phyloP scores from a whole-genome alignment of 2,888 invertebrate genomes.

The Muschampia plurimacula region DNA sequence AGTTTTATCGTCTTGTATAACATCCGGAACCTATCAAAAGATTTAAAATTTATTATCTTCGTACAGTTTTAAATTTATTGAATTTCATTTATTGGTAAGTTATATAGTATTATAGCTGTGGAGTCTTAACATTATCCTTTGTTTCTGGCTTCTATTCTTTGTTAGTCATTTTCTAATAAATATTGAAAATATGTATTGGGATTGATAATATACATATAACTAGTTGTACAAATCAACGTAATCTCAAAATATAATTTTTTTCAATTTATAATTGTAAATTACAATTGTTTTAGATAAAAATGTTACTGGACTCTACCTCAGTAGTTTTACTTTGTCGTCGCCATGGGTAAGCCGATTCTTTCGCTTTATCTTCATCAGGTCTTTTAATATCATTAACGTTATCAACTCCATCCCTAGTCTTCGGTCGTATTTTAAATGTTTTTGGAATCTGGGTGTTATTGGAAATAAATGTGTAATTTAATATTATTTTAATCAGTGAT shows the following conservation, averaged over 20 bases:
- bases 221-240: background rate
- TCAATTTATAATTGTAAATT: background rate
- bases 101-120: slow-evolving; percentile 14
- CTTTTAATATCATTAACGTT: slow-evolving; percentile 37
- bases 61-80: no score
- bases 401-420: slow-evolving; percentile 34
- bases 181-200: background rate
- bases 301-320: slow-evolving; percentile 41
- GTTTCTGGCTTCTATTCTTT: slow-evolving; percentile 18
- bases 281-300: background rate
- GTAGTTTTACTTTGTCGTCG: slow-evolving; percentile 46
- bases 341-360: slow-evolving; percentile 46
- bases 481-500: background rate
- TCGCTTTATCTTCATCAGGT: slow-evolving; percentile 29
- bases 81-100: background rate
- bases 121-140: slow-evolving; percentile 6
- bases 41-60: no score
- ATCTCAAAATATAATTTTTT: background rate
- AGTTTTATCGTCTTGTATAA: slow-evolving; percentile 47
- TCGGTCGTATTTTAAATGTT: slow-evolving; percentile 13
- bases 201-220: no score
- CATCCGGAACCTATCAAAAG: background rate
- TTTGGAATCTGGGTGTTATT: slow-evolving; percentile 23
- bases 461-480: background rate
- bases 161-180: slow-evolving; percentile 5